Evolutionary conservation across 2,888 invertebrate genomes (phyloP).

Genomic region (Acrocera orbiculus): DNA sequence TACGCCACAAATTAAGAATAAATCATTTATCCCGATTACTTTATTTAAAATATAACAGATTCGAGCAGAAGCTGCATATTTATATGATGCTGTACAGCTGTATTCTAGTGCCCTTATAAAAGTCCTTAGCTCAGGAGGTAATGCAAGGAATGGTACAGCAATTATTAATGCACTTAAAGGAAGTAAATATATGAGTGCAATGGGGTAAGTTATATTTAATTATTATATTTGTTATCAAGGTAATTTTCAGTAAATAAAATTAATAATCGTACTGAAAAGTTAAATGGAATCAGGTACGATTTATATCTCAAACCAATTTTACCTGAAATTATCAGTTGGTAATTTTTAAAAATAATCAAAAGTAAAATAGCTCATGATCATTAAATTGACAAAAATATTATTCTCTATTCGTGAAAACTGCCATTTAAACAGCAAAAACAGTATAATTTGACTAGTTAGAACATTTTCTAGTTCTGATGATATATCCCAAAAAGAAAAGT

Average conservation of each 20-base stretch:
- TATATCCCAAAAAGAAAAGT: too few species aligned
- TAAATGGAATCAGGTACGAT: neutral
- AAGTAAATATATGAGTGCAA: constrained; percentile 61
- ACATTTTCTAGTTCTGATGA: too few species aligned
- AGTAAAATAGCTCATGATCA: too few species aligned
- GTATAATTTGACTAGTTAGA: too few species aligned
- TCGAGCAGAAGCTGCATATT: constrained; percentile 74
- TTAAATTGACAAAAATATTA: too few species aligned
- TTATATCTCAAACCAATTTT: neutral
- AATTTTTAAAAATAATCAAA: too few species aligned
- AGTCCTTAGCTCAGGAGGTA: constrained; percentile 47
- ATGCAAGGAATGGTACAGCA: constrained; percentile 63
- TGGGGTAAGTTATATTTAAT: constrained; percentile 60
- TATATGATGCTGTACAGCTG: constrained; percentile 85
- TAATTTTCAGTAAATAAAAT: neutral
- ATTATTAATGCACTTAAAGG: constrained; percentile 61
- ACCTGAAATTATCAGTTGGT: too few species aligned
- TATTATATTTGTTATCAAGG: neutral
- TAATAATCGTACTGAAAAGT: neutral
- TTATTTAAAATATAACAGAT: too few species aligned
- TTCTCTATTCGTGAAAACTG: too few species aligned
- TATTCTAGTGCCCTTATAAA: constrained; percentile 68
- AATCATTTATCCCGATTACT: too few species aligned
- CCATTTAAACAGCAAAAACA: too few species aligned
- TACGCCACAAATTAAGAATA: too few species aligned